phyloP scores from a whole-genome alignment of 2,113 vertebrate species.

The Murina feae region DNA sequence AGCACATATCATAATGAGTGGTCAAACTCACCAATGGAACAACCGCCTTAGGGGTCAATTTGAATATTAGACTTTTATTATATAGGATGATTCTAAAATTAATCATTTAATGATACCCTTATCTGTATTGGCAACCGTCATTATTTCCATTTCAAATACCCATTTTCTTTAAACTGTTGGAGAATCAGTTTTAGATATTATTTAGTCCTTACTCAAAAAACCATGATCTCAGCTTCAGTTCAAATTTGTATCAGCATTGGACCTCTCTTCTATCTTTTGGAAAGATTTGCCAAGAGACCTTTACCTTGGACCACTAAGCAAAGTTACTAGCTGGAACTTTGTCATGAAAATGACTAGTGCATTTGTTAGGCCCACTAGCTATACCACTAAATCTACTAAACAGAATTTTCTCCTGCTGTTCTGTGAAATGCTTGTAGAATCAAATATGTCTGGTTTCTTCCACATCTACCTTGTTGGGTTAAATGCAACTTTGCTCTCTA shows the following conservation, averaged over 20 bases:
- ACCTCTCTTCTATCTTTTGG: background rate
- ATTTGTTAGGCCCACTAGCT: background rate
- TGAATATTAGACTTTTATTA: too few species aligned
- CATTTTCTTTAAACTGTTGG: background rate
- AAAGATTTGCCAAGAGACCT: background rate
- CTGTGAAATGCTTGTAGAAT: background rate
- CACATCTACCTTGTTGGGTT: background rate
- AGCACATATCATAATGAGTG: too few species aligned
- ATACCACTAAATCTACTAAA: background rate
- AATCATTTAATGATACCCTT: background rate
- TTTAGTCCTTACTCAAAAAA: background rate
- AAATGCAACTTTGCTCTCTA: too few species aligned
- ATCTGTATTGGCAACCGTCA: background rate
- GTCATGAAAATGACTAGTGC: background rate
- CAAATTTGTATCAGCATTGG: background rate
- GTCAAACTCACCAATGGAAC: too few species aligned
- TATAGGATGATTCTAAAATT: background rate
- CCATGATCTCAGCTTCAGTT: background rate
- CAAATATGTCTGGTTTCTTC: background rate
- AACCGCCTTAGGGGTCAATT: too few species aligned
- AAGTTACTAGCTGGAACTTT: background rate
- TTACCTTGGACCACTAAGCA: background rate
- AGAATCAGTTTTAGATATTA: background rate
- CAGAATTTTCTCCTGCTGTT: background rate
- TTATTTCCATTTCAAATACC: background rate